phyloP scores from a whole-genome alignment of 2,797 vertebrate species.

The Poeciliopsis presidionis region DNA sequence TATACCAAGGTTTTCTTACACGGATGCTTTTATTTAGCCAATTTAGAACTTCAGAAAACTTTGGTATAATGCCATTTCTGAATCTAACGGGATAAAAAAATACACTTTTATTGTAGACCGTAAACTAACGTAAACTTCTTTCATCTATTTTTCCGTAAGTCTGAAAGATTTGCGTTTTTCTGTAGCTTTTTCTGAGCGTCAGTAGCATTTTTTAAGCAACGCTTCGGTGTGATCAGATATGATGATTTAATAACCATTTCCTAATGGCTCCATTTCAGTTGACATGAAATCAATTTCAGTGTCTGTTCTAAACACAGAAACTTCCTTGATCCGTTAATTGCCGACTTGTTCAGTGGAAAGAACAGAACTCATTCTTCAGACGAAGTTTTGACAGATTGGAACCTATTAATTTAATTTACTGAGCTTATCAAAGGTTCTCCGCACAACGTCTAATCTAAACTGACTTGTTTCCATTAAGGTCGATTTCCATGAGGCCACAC shows the following conservation, averaged over 20 bases:
- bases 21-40: background rate
- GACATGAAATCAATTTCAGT: background rate
- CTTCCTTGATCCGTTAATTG: background rate
- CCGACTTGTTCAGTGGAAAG: background rate
- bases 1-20: background rate
- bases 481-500: background rate
- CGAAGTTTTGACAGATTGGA: background rate
- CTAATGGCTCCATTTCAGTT: background rate
- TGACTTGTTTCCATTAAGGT: background rate
- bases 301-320: background rate
- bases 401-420: background rate
- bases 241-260: background rate
- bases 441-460: background rate
- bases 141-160: background rate
- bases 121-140: background rate
- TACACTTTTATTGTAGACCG: background rate
- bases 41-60: background rate
- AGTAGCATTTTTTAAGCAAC: background rate
- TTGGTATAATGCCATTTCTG: background rate
- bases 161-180: background rate
- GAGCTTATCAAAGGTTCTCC: background rate
- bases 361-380: background rate
- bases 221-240: background rate
- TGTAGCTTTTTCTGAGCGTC: background rate
- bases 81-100: background rate